Base-by-base conservation (phyloP, 2,888 invertebrate species). In the Caradrina clavipalpis region DNA sequence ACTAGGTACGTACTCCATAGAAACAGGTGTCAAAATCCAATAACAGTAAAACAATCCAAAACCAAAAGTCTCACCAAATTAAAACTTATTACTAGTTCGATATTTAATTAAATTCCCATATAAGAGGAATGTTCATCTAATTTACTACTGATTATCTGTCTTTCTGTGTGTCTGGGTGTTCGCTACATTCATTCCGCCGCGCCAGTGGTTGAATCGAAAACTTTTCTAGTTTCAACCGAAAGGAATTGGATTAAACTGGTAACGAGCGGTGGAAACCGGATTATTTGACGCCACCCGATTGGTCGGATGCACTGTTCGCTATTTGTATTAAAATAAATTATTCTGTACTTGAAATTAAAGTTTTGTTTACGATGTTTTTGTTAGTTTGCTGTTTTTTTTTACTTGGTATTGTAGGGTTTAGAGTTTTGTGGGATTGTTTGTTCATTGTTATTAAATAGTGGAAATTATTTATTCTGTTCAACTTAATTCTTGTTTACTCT, bases 171-270 rank as follows among this genome's bases (percentile, higher is more conserved):
- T 76, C 60, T 57, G 63, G 39, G 61, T 73, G 76, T 73, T 70
- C 63, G 19, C 39, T 78, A 70, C 85, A 76, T 82, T 77, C 80
- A 76, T 82, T 86, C 69, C 51, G 59, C 21, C 57, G 47, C 73
- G 68, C 62, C 66, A 59, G 81, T 68, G 78, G 81, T 85, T 81
- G 80, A 81, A 87, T 84, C 81, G 85, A 77, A 82, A 88, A 88
- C 79, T 88, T 88, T 85, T 83, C 82, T 80, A 84, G 82, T 83
- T 83, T 80, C 76, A 74, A 74, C 82, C 80, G 65, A 77, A 82
- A 86, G 82, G 83, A 85, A 85, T 87, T 84, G 83, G 78, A 87
- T 87, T 86, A 86, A 87, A 83, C 81, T 76, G 76, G 82, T 75
- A 82, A 81, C 84, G 81, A 78, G 81, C 75, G 69, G 69, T 76